Conservation (phyloP, 37 sponge, comb jelly and placozoan species). For the Aphrocallistes beatrix region DNA sequence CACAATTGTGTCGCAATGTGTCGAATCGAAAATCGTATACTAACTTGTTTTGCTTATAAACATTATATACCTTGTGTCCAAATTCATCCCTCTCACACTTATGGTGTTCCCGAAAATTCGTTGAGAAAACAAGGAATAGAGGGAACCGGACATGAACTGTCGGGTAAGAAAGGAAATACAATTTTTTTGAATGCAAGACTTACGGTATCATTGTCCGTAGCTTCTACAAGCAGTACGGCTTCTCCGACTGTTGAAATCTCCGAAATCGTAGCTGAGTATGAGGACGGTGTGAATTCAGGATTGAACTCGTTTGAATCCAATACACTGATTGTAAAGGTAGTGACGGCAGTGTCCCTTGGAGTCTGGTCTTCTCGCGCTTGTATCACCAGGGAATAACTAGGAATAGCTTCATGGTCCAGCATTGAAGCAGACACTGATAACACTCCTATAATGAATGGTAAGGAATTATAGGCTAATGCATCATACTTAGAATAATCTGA, state of each 20-base stretch:
- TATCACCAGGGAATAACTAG: neutral
- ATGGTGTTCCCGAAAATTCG: too few species aligned
- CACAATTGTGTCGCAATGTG: too few species aligned
- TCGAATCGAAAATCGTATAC: too few species aligned
- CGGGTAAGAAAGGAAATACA: too few species aligned
- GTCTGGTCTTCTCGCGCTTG: neutral
- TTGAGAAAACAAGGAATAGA: too few species aligned
- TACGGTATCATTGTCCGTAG: neutral
- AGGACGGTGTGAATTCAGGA: neutral
- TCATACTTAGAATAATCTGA: too few species aligned
- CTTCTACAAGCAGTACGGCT: neutral
- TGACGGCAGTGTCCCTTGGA: neutral
- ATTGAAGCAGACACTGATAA: neutral
- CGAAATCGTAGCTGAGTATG: neutral
- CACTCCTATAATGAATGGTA: neutral
- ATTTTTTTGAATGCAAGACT: too few species aligned
- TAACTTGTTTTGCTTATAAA: too few species aligned
- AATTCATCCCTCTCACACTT: too few species aligned
- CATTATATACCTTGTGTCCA: too few species aligned
- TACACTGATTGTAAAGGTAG: neutral
- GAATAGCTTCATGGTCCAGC: neutral
- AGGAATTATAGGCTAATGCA: too few species aligned
- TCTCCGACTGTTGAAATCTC: neutral
- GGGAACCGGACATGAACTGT: too few species aligned
- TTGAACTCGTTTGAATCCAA: slow-evolving; percentile 12